A percentile compares a stretch with the other conserved stretches of the same genome.
phyloP scores from a whole-genome alignment of 2,888 invertebrate species.

The Eubasilissa splendida region DNA sequence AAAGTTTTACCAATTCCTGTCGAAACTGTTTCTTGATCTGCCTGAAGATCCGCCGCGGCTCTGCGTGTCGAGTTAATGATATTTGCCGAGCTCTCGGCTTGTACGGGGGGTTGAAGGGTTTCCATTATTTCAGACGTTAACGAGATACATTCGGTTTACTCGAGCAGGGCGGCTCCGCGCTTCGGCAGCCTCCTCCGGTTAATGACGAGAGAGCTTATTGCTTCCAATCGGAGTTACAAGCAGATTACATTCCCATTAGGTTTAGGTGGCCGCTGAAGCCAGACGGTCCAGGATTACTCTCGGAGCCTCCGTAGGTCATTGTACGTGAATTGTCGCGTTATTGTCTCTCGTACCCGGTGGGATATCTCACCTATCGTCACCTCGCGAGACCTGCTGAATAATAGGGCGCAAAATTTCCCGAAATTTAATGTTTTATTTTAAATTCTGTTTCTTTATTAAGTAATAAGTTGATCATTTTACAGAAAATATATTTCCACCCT shows the following conservation, averaged over 20 bases:
- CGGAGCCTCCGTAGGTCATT: no score
- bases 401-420: no score
- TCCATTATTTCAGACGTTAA: slow-evolving; percentile 18
- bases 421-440: no score
- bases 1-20: no score
- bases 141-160: slow-evolving; percentile 15
- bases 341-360: no score
- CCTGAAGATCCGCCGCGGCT: neutral
- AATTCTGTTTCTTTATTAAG: no score
- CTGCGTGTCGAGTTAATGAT: neutral
- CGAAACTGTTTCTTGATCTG: neutral
- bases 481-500: no score
- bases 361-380: no score
- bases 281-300: slow-evolving; percentile 18
- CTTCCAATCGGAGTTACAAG: slow-evolving; percentile 50
- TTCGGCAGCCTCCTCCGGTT: slow-evolving; percentile 41
- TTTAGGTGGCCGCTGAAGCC: slow-evolving; percentile 36
- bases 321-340: no score
- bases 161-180: slow-evolving; percentile 35
- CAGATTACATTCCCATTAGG: slow-evolving; percentile 55
- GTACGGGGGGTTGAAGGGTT: neutral
- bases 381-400: no score
- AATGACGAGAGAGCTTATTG: slow-evolving; percentile 53
- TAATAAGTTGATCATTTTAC: no score
- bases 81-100: slow-evolving; percentile 7